These are phyloP conservation scores for Mastigias papua DNA, from an alignment of 30 jellyfish, hydroid and myxozoan species.

Conservation along the genomic window DNA sequence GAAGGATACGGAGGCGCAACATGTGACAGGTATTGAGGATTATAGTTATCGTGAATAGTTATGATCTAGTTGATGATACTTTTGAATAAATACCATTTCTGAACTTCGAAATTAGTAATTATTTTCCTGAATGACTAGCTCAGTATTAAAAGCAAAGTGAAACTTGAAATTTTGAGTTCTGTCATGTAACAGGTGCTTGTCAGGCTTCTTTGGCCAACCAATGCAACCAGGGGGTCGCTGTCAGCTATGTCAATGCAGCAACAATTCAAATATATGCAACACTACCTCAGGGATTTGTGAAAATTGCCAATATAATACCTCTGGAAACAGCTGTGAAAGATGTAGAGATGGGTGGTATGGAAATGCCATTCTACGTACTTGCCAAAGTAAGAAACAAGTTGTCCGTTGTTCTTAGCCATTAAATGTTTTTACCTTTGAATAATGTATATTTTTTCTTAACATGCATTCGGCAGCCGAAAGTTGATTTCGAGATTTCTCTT, in stretches of 20 bases:
- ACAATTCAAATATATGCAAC: conserved; percentile 78
- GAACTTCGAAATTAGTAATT: neutral
- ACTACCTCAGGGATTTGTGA: conserved; percentile 74
- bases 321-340: conserved; percentile 81
- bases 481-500: too few relatives aligned
- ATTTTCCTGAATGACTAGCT: too few relatives aligned
- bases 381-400: conserved; percentile 83
- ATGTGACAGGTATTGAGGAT: conserved; percentile 37
- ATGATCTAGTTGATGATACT: neutral
- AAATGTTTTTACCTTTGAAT: neutral
- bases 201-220: conserved; percentile 79
- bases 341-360: conserved; percentile 95
- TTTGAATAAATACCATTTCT: neutral
- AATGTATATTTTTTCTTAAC: too few relatives aligned
- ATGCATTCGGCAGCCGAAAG: too few relatives aligned
- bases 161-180: neutral
- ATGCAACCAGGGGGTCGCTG: conserved; percentile 64
- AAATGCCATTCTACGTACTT: conserved; percentile 67
- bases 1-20: conserved; percentile 80
- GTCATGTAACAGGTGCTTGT: conserved; percentile 38
- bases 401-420: too few relatives aligned
- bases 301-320: conserved; percentile 73
- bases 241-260: conserved; percentile 71
- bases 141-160: too few relatives aligned
- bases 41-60: neutral